Evolutionary conservation across 2,113 vertebrate species (phyloP).

Genomic region (Ascaphus truei): DNA sequence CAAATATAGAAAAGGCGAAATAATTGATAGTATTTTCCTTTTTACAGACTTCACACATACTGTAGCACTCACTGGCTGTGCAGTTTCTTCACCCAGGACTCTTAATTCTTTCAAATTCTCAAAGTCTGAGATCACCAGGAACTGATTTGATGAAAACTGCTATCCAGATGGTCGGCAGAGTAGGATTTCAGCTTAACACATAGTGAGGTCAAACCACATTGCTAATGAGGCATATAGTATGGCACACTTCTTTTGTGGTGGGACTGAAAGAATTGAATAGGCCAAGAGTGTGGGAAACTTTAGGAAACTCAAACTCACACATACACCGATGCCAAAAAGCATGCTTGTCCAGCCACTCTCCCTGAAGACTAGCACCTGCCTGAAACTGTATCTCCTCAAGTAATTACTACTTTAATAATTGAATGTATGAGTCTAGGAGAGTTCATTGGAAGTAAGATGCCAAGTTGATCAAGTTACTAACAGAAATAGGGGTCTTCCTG

Average conservation of each 20-base stretch:
- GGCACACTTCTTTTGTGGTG: constrained; percentile 25
- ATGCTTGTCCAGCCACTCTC: not conserved
- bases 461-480: not conserved
- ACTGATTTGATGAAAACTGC: not conserved
- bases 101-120: not conserved
- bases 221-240: not conserved
- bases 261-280: not conserved
- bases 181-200: constrained; percentile 3
- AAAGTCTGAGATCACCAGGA: constrained; percentile 1
- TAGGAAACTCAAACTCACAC: not conserved
- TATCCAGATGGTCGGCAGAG: constrained; percentile 1
- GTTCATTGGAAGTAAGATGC: not conserved
- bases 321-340: not conserved
- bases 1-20: not conserved
- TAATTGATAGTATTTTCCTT: not conserved
- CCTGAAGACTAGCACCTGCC: not conserved
- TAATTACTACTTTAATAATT: not conserved
- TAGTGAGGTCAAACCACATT: not conserved
- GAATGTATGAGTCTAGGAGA: not conserved
- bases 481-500: not conserved
- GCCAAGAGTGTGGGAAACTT: constrained; percentile 3
- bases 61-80: not conserved
- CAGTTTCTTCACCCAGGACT: not conserved
- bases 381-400: not conserved
- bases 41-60: not conserved